phyloP scores from a whole-genome alignment of 2,888 invertebrate genomes.

The Aspidapion aeneum region DNA sequence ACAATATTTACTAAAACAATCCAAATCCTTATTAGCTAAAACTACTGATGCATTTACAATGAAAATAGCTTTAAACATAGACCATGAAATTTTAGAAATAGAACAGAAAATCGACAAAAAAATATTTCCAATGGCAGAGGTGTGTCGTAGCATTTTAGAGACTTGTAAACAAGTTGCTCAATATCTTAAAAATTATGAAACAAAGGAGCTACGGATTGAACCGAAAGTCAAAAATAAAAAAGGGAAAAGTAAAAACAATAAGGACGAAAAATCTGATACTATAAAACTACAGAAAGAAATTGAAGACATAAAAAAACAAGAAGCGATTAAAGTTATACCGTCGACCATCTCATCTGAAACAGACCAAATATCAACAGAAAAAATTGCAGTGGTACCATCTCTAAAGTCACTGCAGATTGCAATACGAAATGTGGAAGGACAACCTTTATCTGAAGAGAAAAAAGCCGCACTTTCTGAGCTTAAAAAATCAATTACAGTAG shows the following conservation, averaged over 20 bases:
- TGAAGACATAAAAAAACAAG: neutral
- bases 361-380: neutral
- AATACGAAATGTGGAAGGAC: conserved; percentile 35
- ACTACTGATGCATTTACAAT: neutral
- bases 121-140: neutral
- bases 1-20: neutral
- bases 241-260: neutral
- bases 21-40: neutral
- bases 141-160: neutral
- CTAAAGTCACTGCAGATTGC: conserved; percentile 35
- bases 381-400: conserved; percentile 23
- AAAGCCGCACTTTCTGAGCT: conserved; percentile 37
- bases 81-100: neutral
- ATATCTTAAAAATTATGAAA: neutral
- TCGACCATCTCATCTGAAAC: neutral
- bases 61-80: conserved; percentile 1
- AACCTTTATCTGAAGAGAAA: conserved; percentile 34
- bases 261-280: too few species aligned
- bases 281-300: neutral
- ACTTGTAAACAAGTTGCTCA: neutral
- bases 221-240: neutral
- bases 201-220: neutral
- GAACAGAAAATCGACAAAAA: conserved; percentile 1
- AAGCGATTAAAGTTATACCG: neutral
- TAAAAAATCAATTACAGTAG: conserved; percentile 37